Evolutionary conservation across 2,888 invertebrate genomes (phyloP).

Genomic region (Cheilosia urbana): DNA sequence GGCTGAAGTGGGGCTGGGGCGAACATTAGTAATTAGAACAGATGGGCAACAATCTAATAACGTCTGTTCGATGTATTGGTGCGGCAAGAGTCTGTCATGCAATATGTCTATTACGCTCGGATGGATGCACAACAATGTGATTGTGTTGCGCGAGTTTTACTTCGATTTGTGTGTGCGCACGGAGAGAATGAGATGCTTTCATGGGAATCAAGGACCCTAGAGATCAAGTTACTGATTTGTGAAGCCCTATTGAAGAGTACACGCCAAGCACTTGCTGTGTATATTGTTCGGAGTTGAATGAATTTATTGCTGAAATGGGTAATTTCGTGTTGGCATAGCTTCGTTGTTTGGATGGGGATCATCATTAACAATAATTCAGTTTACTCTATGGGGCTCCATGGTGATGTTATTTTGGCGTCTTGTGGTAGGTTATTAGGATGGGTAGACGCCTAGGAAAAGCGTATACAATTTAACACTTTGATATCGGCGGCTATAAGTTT

Average conservation of each 20-base stretch:
- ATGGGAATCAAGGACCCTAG: slow-evolving; percentile 4
- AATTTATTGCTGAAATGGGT: slow-evolving; percentile 7
- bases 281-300: not conserved
- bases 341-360: not conserved
- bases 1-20: slow-evolving; percentile 15
- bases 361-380: not conserved
- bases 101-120: slow-evolving; percentile 15
- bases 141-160: slow-evolving; percentile 17
- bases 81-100: slow-evolving; percentile 16
- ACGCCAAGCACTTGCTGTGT: not conserved
- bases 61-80: slow-evolving; percentile 13
- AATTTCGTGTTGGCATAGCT: not conserved
- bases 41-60: slow-evolving; percentile 20
- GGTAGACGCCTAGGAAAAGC: not conserved
- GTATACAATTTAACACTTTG: no score
- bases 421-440: slow-evolving; percentile 35
- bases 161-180: slow-evolving; percentile 13
- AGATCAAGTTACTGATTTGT: slow-evolving; percentile 39
- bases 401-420: not conserved
- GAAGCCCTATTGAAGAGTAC: not conserved
- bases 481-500: no score
- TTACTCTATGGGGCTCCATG: not conserved
- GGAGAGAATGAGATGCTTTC: slow-evolving; percentile 3
- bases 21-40: slow-evolving; percentile 19
- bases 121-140: slow-evolving; percentile 7